phyloP scores from a whole-genome alignment of 2,113 vertebrate species.

The Rutilus rutilus region DNA sequence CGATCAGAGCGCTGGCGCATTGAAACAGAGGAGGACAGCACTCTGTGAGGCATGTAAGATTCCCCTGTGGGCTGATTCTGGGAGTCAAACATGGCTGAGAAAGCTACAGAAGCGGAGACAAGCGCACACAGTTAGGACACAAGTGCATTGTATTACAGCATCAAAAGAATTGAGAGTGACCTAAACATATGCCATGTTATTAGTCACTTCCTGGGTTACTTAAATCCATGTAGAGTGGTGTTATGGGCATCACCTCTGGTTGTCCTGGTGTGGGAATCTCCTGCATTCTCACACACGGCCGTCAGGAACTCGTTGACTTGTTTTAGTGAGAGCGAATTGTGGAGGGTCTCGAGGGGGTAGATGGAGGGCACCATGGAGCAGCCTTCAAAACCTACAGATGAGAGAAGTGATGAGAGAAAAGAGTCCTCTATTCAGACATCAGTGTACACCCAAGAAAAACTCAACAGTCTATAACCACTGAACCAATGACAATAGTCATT shows the following conservation, averaged over 20 bases:
- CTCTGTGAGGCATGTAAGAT: constrained; percentile 85
- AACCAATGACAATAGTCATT: background rate
- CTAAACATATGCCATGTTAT: background rate
- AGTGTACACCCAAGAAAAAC: constrained; percentile 14
- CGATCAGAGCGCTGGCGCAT: constrained; percentile 86
- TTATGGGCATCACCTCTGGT: constrained; percentile 78
- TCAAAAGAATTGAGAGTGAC: background rate
- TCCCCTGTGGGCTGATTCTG: constrained; percentile 84
- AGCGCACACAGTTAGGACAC: background rate
- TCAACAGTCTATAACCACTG: background rate
- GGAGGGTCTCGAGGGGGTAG: constrained; percentile 96
- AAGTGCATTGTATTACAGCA: background rate
- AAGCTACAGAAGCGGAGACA: constrained; percentile 62
- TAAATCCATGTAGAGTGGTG: background rate
- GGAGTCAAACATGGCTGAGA: constrained; percentile 84
- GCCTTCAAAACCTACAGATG: constrained; percentile 92
- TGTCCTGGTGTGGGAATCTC: constrained; percentile 79
- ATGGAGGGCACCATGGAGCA: constrained; percentile 99
- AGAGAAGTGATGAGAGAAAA: constrained; percentile 67
- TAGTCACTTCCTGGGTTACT: background rate
- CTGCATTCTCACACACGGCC: constrained; percentile 83
- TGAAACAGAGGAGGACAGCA: constrained; percentile 83
- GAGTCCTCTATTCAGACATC: constrained; percentile 60
- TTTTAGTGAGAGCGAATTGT: constrained; percentile 95
- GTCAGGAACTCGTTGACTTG: constrained; percentile 94